phyloP scores from a whole-genome alignment of 2,888 invertebrate genomes.

The Chrysomela aeneicollis region DNA sequence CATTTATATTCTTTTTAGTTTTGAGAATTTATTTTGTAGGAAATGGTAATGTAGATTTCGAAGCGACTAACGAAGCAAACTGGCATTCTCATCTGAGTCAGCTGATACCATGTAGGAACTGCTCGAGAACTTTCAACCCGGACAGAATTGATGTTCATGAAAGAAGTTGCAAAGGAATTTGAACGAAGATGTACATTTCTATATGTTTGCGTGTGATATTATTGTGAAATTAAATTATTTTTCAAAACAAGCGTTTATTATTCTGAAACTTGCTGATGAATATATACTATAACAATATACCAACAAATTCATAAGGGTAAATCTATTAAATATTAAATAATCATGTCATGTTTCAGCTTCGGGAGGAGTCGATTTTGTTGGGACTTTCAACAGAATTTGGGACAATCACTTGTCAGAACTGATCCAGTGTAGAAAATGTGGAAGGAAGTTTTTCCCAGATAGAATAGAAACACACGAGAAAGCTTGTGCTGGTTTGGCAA shows the following conservation, averaged over 20 bases:
- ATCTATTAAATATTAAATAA: too few relatives aligned
- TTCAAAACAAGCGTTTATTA: not conserved
- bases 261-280: too few relatives aligned
- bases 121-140: constrained; percentile 72
- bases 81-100: constrained; percentile 69
- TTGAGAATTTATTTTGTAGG: too few relatives aligned
- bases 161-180: constrained; percentile 64
- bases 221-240: not conserved
- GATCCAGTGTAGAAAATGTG: constrained; percentile 67
- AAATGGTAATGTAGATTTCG: constrained; percentile 57
- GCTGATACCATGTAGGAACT: constrained; percentile 68
- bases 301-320: too few relatives aligned
- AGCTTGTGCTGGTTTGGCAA: constrained; percentile 35
- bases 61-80: constrained; percentile 61
- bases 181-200: constrained; percentile 1
- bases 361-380: constrained; percentile 56
- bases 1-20: too few relatives aligned
- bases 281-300: too few relatives aligned
- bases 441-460: constrained; percentile 71
- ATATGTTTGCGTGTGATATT: not conserved
- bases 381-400: constrained; percentile 62
- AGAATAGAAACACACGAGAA: constrained; percentile 60
- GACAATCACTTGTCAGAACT: constrained; percentile 66
- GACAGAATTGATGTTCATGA: constrained; percentile 71
- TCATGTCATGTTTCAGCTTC: constrained; percentile 54